Evolutionary conservation across 2,888 invertebrate species (phyloP), one percentile per base, ranked within the genome.

Genomic region (Oligia strigilis): DNA sequence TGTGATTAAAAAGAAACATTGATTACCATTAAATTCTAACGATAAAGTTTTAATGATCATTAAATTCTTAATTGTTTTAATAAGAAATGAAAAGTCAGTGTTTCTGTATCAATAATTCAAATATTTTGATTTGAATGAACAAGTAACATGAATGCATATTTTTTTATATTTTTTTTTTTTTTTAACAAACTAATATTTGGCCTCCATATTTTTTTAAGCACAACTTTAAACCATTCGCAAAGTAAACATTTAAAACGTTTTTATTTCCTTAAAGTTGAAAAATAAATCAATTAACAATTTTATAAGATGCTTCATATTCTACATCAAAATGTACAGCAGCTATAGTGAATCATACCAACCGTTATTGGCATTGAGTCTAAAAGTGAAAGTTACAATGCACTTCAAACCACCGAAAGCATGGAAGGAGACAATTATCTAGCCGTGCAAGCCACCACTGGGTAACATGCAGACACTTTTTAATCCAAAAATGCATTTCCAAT

Each of bases 291-390:
- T 70, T 67, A 62, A 40, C 70, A 29, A 77, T 77, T 60, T 36
- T 58, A 17, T 46, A 75, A 82, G 77, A 83, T 83, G 80, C 40
- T 81, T 81, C 84, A 75, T 66, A 83, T 62, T 55, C 81, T 80
- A 83, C 87, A 89, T 90, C 83, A 82, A 89, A 91, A 89, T 91
- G 85, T 90, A 88, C 81, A 89, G 85, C 87, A 84, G 80, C 82
- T 88, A 87, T 91, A 93, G 93, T 96, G 96, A 96, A 93, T 96
- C 96, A 96, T 93, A 92, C 92, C 85, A 88, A 93, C 95, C 91
- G 93, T 95, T 95, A 96, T 93, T 95, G 95, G 96, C 96, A 96
- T 95, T 96, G 95, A 95, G 94, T 94, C 92, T 94, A 95, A 95
- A 96, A 97, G 97, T 97, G 97, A 97, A 97, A 97, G 97, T 96